These are phyloP conservation scores for Tachina grossa DNA, from an alignment of 2,888 invertebrate genomes.

Conservation along the genomic window DNA sequence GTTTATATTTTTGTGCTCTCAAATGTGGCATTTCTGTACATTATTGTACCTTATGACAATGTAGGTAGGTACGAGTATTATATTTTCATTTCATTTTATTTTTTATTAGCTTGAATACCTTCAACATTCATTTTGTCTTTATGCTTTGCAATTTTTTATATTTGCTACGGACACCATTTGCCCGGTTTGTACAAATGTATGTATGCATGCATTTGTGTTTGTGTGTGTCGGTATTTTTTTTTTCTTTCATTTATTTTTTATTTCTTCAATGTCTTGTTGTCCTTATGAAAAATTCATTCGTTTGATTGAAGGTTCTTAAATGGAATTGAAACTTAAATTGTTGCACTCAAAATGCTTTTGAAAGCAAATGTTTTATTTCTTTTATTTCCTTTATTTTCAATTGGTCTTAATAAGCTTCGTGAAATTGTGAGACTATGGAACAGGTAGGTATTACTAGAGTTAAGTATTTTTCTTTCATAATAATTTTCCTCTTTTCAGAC, in stretches of 20 bases:
- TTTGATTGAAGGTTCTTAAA: constrained; percentile 51
- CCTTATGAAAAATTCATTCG: constrained; percentile 39
- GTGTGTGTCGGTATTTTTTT: background rate
- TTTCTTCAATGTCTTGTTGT: constrained; percentile 13
- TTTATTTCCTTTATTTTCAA: background rate
- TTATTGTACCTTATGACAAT: background rate
- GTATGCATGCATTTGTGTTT: background rate
- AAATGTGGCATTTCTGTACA: rapidly evolving
- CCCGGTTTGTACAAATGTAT: background rate
- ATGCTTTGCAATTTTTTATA: background rate
- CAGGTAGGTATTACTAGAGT: background rate
- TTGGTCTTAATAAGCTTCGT: constrained; percentile 12
- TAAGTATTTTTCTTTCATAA: background rate
- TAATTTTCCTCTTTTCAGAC: background rate
- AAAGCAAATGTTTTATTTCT: constrained; percentile 17
- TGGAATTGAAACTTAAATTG: constrained; percentile 58
- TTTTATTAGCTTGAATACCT: constrained; percentile 48
- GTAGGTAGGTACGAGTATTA: constrained; percentile 2
- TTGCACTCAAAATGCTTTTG: constrained; percentile 43
- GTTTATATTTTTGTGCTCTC: too few species aligned
- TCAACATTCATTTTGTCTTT: constrained; percentile 15
- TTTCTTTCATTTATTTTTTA: background rate
- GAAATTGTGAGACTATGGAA: background rate
- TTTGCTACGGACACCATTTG: background rate
- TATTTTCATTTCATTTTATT: constrained; percentile 36